Percentiles rank a stretch among this genome's conserved stretches.
Evolutionary conservation across 2,797 vertebrate genomes (phyloP).

Genomic region (Scleropages formosus): DNA sequence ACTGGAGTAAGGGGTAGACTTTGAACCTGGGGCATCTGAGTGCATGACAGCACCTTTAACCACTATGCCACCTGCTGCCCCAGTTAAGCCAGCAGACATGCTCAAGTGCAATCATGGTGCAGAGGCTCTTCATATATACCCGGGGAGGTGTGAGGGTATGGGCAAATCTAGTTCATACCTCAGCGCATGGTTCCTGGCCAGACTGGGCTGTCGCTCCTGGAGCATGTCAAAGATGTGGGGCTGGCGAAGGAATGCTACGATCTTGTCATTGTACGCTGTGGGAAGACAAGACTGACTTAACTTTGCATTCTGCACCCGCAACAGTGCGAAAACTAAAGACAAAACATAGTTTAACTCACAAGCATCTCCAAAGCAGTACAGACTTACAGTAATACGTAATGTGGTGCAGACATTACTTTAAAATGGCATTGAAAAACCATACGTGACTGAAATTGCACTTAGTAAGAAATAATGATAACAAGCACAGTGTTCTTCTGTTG

Average conservation of each 20-base stretch:
- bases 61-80: no score
- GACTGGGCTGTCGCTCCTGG: conserved; percentile 90
- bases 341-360: background rate
- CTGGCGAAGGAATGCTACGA: conserved; percentile 93
- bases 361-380: background rate
- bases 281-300: conserved; percentile 28
- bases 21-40: no score
- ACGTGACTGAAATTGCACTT: background rate
- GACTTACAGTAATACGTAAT: no score
- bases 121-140: no score
- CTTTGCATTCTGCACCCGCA: background rate
- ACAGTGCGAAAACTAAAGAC: background rate
- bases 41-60: no score
- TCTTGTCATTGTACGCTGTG: conserved; percentile 97
- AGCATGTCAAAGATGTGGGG: conserved; percentile 95
- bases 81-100: no score
- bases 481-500: background rate
- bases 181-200: conserved; percentile 86
- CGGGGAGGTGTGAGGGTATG: no score
- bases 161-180: conserved; percentile 66
- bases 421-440: background rate
- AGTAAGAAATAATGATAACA: background rate
- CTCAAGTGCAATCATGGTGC: no score
- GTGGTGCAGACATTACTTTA: background rate
- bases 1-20: no score